Evolutionary conservation across 2,113 vertebrate species (phyloP).

Genomic region (Tiliqua scincoides): DNA sequence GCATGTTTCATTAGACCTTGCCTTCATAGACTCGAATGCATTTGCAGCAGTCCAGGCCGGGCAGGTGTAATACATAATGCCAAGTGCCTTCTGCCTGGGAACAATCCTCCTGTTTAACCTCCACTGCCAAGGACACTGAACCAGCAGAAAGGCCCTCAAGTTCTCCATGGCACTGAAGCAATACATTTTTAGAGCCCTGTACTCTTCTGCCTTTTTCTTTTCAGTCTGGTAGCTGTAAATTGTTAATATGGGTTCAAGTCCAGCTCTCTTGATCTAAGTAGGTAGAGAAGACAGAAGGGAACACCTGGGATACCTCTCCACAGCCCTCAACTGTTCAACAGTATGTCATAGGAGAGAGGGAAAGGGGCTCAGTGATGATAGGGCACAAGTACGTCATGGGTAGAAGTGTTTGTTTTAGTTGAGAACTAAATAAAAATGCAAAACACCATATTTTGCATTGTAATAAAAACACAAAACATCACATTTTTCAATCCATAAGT

Average conservation of each 20-base stretch:
- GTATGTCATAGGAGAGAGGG: not conserved
- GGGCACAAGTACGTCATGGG: not conserved
- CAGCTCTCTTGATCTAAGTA: not conserved
- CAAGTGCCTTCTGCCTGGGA: not conserved
- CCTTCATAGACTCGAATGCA: not conserved
- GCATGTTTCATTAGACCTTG: slow-evolving; percentile 21
- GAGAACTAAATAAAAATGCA: too few species aligned
- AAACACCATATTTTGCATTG: too few species aligned
- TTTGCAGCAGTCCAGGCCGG: not conserved
- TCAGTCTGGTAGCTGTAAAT: not conserved
- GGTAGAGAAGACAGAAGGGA: not conserved
- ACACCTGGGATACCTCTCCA: not conserved
- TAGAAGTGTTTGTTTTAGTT: too few species aligned
- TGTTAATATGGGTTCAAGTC: not conserved
- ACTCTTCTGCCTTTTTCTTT: not conserved
- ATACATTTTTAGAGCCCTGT: not conserved
- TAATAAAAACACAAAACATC: too few species aligned
- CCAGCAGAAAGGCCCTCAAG: not conserved
- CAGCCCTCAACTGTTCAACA: not conserved
- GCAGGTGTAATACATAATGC: not conserved
- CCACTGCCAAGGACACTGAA: not conserved
- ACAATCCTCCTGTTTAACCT: slow-evolving; percentile 29
- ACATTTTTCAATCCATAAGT: too few species aligned
- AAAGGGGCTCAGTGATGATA: not conserved
- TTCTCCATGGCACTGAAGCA: slow-evolving; percentile 1